Percentiles rank a stretch among this genome's conserved stretches.
Evolutionary conservation across 2,797 vertebrate species (phyloP).

Genomic region (Melanotaenia boesemani): DNA sequence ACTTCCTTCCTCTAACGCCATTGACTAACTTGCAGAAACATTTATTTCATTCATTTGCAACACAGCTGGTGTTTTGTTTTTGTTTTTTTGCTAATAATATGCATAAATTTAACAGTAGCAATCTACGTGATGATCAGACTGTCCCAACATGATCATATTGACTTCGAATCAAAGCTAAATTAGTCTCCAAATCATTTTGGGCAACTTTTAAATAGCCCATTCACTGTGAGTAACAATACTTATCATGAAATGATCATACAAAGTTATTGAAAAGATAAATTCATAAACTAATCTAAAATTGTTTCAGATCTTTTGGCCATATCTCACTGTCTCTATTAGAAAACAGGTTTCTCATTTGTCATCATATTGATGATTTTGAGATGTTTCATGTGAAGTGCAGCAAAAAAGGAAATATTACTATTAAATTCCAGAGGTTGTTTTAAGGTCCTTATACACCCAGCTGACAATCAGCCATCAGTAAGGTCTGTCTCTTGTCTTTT

Average conservation of each 20-base stretch:
- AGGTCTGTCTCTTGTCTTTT: no score
- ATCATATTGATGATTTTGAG: neutral
- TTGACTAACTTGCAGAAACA: slow-evolving; percentile 11
- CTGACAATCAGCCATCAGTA: no score
- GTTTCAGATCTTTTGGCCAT: neutral
- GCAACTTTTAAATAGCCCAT: neutral
- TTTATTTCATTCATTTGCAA: neutral
- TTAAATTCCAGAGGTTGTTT: no score
- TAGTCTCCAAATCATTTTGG: neutral
- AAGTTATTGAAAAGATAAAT: neutral
- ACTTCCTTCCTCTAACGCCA: slow-evolving; percentile 69
- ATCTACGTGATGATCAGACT: neutral
- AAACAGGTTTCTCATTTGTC: no score
- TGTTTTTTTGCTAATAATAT: neutral
- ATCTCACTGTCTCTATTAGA: neutral
- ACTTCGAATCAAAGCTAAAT: neutral
- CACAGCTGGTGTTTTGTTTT: neutral
- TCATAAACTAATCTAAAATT: neutral
- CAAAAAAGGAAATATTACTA: no score
- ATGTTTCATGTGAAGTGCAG: neutral
- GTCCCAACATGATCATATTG: neutral
- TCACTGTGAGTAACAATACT: no score
- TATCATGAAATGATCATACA: no score
- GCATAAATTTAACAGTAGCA: neutral
- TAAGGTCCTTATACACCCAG: neutral